Base-by-base conservation (phyloP, 2,113 vertebrate genomes). In the Archocentrus centrarchus region DNA sequence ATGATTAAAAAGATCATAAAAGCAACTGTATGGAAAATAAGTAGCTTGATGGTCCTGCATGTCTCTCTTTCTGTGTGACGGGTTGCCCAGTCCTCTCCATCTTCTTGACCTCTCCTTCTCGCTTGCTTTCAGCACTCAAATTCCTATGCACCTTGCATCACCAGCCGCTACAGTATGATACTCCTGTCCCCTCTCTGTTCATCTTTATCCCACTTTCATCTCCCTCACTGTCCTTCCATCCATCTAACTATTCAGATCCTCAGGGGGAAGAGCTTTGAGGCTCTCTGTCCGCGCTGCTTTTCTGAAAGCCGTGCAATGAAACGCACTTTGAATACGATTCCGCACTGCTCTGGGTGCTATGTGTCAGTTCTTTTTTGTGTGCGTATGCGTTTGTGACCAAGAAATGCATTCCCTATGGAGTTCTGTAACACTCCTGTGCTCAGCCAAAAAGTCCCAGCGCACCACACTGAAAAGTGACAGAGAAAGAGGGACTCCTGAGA, bases 131-230 rank as follows among this genome's bases (percentile, higher is more conserved):
- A 75, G 5, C 5, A 35, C 76, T 57, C 64, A 63, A 59, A 88
- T 89, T 89, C 75, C 86, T 35, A 82, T 87, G 80, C 91, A 86
- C 63, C 66, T 55, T 59, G n/a, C 89, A 81, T 64, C 82, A 41
- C 22, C 64, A 35, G 59, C 68, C 44, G 24, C 70, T 68, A 60
- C 86, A 86, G 73, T 85, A 79, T 90, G 82, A 91, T 84, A 83
- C 80, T 81, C 60, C 76, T 82, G 82, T 88, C 82, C 70, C 84
- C 63, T 61, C 39, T 85, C 82, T 86, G 81, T 86, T 89, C 59
- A 18, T 90, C 85, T 86, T 86, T 82, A 89, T 87, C 82, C 84
- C 82, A 41, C 82, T 80, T 92, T 93, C 81, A 89, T 92, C 86
- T 85, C 63, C 53, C 59, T 47, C 79, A 55, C 78, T 70, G 83